Base-by-base conservation (phyloP, 1,140 invertebrate species). In the Zaprionus capensis region DNA sequence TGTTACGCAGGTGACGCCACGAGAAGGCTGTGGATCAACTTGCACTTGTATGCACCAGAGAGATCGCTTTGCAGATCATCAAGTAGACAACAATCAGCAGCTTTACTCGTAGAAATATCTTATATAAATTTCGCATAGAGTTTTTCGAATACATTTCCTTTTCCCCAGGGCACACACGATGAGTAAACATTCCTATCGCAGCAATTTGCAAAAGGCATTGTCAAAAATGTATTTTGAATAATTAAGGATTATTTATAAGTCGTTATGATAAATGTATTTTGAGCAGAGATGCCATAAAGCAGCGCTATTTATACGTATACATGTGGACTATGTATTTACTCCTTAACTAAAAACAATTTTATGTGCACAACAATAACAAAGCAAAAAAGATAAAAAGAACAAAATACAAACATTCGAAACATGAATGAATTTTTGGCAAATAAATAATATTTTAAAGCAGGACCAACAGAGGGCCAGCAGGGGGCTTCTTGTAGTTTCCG, bases 371-470 rank as follows among this genome's bases (percentile, higher is more conserved):
- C 26, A 64, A 82, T 62, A 80, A 69, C 58, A 82, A 36, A 41
- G 55, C 70, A 62, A 28, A 36, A 36, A 26, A 44, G 62, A 20
- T 44, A 53, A 59, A 55, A 75, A 53, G 41, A 69, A 69, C 59
- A 51, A 76, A 71, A 82, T 44, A 83, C 68, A 81, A 81, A 63
- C 51, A 78, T 71, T 62, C 49, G 46, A 86, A 86, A 86, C 71
- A 88, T 88, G 85, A 88, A 88, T 90, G 86, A 82, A 88, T 77
- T 81, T 79, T 87, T 81, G 72, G 59, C 73, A 78, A 67, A 88
- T 88, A 88, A 88, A 88, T 90, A 85, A 90, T 81, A 80, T 81
- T 75, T 74, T 67, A 56, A 67, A 20, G 9, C 41, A n/a, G 36
- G 38, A 34, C 11, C 14, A 22, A 2, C 28, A 26, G 38, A 15